Base-by-base conservation (phyloP, 2,797 vertebrate genomes). In the Acanthopagrus latus region DNA sequence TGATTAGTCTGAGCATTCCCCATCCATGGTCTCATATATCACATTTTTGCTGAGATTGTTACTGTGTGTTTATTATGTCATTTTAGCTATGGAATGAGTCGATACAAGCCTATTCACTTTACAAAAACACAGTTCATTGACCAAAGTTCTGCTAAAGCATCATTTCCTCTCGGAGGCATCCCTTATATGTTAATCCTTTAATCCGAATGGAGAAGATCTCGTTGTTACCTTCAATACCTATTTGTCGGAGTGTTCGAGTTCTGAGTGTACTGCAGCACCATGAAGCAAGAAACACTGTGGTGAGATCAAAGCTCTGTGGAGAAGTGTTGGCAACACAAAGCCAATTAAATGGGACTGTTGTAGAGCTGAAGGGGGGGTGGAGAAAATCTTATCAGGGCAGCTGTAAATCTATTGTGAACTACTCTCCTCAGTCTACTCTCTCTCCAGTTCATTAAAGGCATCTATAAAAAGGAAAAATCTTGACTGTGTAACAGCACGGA, bases 341-440 rank as follows among this genome's bases (percentile, higher is more conserved):
- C 67, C 80, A 83, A 85, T 82, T 82, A 81, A 83, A 66, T 10
- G 16, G 47, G 71, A 69, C 58, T 72, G 55, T 52, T 74, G 41
- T 29, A 46, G 56, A 68, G 51, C 33, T 76, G 55, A 71, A 27
- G 56, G 23, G 29, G 29, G 69, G 44, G 68, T 50, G 46, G 69
- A 71, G 55, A 59, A 65, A 65, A 47, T 50, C 38, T 56, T 38
- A 52, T 51, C 46, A n/a, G 13, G 29, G 54, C 14, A 50, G 62
- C 63, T 65, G 48, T 38, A 41, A 59, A 84, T 74, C 78, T 73
- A 60, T 1, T 21, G 29, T 21, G 33, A 64, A 64, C 46, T 20
- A n/a, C 46, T 69, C 9, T 54, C 27, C 69, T 4, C 12, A 38
- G 17, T 59, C 52, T 8, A 38, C 4, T 48, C 71, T 16, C 57